These are phyloP conservation scores for Anarhynchus alexandrinus DNA, from an alignment of 2,113 vertebrate species.

Conservation along the genomic window DNA sequence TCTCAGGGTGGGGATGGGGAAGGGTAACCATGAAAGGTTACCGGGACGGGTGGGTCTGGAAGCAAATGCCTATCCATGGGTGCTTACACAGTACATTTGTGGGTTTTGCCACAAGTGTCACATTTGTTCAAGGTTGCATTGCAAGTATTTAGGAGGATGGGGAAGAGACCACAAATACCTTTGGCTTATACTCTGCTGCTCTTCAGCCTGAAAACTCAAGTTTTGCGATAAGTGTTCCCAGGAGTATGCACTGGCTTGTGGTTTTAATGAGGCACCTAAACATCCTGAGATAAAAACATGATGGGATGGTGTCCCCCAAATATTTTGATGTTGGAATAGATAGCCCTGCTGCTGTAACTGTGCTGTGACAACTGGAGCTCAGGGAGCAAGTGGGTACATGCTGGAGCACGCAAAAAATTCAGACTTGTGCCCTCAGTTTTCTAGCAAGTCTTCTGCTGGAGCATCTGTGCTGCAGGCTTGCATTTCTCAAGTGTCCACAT, in stretches of 20 bases:
- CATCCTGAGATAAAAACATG: neutral
- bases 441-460: neutral
- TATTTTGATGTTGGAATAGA: neutral
- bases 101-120: neutral
- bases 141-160: neutral
- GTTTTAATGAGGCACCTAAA: neutral
- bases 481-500: constrained; percentile 23
- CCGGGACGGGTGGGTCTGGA: neutral
- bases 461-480: constrained; percentile 44
- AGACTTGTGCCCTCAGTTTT: neutral
- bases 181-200: neutral
- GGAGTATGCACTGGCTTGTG: neutral
- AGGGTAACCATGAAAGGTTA: neutral
- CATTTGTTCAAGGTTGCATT: neutral
- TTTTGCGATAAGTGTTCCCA: neutral
- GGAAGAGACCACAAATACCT: neutral
- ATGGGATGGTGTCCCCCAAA: neutral
- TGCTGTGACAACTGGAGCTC: constrained; percentile 29
- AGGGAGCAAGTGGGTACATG: constrained; percentile 23
- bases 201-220: neutral
- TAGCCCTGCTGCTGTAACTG: neutral
- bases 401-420: constrained; percentile 21
- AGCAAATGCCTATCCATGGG: neutral
- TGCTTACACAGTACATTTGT: neutral
- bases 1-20: neutral